A percentile compares a stretch with the other conserved stretches of the same genome.
These are phyloP conservation scores for Pseudorasbora parva DNA, from an alignment of 2,113 vertebrate genomes.

Conservation along the genomic window DNA sequence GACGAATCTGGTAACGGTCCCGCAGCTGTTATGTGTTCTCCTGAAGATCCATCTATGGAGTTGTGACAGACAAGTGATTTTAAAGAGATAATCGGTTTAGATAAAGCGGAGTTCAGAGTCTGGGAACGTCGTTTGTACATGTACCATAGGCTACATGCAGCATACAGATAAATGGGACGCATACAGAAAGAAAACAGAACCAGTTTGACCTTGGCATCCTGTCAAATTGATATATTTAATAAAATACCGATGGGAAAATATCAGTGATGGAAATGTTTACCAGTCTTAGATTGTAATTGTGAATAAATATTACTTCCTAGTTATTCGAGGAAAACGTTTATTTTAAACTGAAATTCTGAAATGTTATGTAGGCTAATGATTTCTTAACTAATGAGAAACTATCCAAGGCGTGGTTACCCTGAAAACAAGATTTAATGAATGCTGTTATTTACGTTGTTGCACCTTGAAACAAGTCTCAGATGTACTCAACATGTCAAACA, in stretches of 20 bases:
- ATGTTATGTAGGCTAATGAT: not conserved
- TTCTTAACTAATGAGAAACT: not conserved
- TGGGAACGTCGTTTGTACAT: not conserved
- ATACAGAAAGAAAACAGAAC: too few relatives aligned
- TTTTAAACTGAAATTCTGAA: not conserved
- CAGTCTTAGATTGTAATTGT: too few relatives aligned
- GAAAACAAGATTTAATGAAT: not conserved
- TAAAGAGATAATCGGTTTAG: constrained; percentile 25
- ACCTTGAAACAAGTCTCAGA: not conserved
- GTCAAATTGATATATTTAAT: not conserved
- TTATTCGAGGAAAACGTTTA: not conserved
- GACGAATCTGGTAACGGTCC: constrained; percentile 24
- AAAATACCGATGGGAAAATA: too few relatives aligned
- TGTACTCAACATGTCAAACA: not conserved
- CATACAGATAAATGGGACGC: not conserved
- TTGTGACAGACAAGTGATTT: not conserved
- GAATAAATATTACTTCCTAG: not conserved
- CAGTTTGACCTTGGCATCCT: not conserved
- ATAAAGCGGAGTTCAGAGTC: not conserved
- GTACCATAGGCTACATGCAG: not conserved
- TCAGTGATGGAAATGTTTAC: too few relatives aligned
- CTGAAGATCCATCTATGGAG: constrained; percentile 18
- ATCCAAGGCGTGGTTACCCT: not conserved
- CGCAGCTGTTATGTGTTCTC: not conserved
- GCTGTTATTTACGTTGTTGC: not conserved